phyloP scores from a whole-genome alignment of 2,113 vertebrate species.

The Hippocampus zosterae region DNA sequence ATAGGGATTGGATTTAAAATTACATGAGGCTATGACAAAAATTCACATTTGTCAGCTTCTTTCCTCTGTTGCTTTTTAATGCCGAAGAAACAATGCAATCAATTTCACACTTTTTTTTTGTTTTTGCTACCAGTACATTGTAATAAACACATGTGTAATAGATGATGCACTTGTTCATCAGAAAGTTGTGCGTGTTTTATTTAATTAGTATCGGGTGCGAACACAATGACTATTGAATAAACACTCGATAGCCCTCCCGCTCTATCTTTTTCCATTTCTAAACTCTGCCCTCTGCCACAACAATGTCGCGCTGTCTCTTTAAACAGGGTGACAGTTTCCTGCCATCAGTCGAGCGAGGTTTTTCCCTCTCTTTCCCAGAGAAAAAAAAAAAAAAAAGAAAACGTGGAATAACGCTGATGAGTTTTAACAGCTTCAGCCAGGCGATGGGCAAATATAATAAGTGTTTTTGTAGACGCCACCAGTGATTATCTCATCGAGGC shows the following conservation, averaged over 20 bases:
- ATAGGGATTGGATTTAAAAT: slow-evolving; percentile 71
- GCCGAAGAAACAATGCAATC: slow-evolving; percentile 44
- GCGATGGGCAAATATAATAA: slow-evolving; percentile 90
- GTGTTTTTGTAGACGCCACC: slow-evolving; percentile 86
- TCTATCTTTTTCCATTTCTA: slow-evolving; percentile 50
- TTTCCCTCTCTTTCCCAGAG: slow-evolving; percentile 66
- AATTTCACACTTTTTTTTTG: slow-evolving; percentile 25
- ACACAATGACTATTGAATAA: slow-evolving; percentile 65
- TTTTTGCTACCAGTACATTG: slow-evolving; percentile 24
- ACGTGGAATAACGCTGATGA: slow-evolving; percentile 82
- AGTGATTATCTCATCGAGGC: slow-evolving; percentile 81
- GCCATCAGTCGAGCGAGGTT: slow-evolving; percentile 61
- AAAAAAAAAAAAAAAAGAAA: slow-evolving; percentile 43
- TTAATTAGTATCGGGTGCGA: slow-evolving; percentile 70
- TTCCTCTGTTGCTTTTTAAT: slow-evolving; percentile 63
- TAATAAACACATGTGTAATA: slow-evolving; percentile 18
- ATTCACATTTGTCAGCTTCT: slow-evolving; percentile 72
- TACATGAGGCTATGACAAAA: slow-evolving; percentile 70
- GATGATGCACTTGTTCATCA: slow-evolving; percentile 16
- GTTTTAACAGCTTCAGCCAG: slow-evolving; percentile 89
- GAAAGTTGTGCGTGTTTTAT: slow-evolving; percentile 58
- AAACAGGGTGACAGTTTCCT: slow-evolving; percentile 59
- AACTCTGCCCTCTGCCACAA: slow-evolving; percentile 42
- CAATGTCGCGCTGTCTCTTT: slow-evolving; percentile 58
- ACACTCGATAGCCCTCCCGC: slow-evolving; percentile 47